phyloP scores from a whole-genome alignment of 2,797 vertebrate species.

The Falco novaeseelandiae region DNA sequence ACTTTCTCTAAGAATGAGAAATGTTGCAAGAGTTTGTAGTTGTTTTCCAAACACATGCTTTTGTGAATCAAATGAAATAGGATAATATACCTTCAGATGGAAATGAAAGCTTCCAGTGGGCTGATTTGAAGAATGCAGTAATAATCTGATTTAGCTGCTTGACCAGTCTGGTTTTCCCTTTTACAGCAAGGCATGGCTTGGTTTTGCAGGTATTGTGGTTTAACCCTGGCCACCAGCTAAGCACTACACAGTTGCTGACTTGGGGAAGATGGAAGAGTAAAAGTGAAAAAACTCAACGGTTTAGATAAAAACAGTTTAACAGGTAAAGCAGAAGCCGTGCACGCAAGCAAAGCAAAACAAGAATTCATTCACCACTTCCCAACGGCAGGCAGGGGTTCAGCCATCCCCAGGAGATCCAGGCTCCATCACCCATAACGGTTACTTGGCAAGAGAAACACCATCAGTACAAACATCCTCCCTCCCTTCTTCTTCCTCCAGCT shows the following conservation, averaged over 20 bases:
- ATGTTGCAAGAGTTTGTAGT: background rate
- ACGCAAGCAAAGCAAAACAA: too few species aligned
- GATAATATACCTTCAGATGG: background rate
- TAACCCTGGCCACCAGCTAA: too few species aligned
- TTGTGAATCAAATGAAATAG: background rate
- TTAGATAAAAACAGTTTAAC: too few species aligned
- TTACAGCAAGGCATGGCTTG: background rate
- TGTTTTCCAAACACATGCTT: background rate
- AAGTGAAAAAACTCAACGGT: too few species aligned
- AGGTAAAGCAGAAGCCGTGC: too few species aligned
- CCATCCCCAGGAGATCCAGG: background rate
- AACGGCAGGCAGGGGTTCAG: too few species aligned
- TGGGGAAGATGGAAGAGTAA: too few species aligned
- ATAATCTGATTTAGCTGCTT: background rate
- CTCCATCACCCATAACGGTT: rapidly evolving
- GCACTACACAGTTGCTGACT: too few species aligned
- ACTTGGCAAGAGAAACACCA: background rate
- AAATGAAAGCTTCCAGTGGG: background rate
- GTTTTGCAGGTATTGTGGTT: background rate
- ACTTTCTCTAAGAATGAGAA: background rate
- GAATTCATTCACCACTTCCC: too few species aligned
- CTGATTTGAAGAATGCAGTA: background rate
- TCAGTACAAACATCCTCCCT: rapidly evolving
- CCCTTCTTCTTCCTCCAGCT: background rate
- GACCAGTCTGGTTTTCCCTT: background rate